Evolutionary conservation across 1,140 invertebrate species (phyloP).

Genomic region (Bombus difficillimus): DNA sequence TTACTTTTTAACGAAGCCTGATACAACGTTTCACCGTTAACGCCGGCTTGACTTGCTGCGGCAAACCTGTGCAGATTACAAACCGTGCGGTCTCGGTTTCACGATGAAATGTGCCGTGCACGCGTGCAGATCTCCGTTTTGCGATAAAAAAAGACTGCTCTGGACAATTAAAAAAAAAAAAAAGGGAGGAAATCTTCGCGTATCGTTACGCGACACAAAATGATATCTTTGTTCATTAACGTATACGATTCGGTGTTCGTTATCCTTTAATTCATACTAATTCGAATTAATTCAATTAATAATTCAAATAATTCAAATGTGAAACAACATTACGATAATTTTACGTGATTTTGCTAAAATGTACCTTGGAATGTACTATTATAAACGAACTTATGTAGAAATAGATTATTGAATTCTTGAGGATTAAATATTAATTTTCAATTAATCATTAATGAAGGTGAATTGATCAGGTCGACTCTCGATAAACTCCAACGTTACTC

Average conservation of each 20-base stretch:
- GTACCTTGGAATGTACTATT: too few relatives aligned
- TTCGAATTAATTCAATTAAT: too few relatives aligned
- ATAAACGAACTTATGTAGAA: too few relatives aligned
- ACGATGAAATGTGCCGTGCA: neutral
- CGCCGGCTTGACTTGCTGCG: too few relatives aligned
- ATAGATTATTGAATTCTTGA: too few relatives aligned
- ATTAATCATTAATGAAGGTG: too few relatives aligned
- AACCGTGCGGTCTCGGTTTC: neutral
- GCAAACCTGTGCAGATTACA: neutral
- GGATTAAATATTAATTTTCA: too few relatives aligned
- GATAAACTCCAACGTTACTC: neutral
- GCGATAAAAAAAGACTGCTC: neutral
- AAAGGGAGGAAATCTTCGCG: neutral
- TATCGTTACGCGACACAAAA: slow-evolving; percentile 2
- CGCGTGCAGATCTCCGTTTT: neutral
- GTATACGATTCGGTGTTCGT: neutral
- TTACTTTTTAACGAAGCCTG: slow-evolving; percentile 35
- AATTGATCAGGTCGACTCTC: neutral
- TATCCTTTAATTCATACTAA: neutral
- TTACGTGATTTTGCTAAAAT: too few relatives aligned
- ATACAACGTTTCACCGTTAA: slow-evolving; percentile 20
- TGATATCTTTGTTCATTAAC: neutral
- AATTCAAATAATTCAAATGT: too few relatives aligned
- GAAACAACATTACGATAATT: too few relatives aligned
- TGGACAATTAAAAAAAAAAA: neutral